A percentile compares a stretch with the other conserved stretches of the same genome.
These are phyloP conservation scores for Lepilemur ruficaudatus DNA, from an alignment of 2,797 vertebrate genomes.

Conservation along the genomic window DNA sequence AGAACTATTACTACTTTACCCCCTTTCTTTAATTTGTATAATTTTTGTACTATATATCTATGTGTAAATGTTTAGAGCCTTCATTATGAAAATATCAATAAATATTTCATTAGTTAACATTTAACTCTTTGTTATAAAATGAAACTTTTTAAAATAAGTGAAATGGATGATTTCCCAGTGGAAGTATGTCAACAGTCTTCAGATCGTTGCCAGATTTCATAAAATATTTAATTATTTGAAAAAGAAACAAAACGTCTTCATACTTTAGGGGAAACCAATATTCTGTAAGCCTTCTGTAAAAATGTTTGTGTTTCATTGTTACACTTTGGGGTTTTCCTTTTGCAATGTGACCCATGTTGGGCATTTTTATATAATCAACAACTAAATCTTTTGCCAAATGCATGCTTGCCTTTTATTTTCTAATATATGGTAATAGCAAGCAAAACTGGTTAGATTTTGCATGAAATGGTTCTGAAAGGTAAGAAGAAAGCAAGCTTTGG, in stretches of 20 bases:
- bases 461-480: slow-evolving; percentile 86
- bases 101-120: slow-evolving; percentile 85
- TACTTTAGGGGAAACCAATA: slow-evolving; percentile 77
- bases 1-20: slow-evolving; percentile 85
- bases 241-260: slow-evolving; percentile 80
- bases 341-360: slow-evolving; percentile 78
- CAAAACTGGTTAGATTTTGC: slow-evolving; percentile 86
- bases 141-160: slow-evolving; percentile 84
- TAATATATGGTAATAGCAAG: slow-evolving; percentile 82
- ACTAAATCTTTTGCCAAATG: slow-evolving; percentile 92
- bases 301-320: slow-evolving; percentile 80
- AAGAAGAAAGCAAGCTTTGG: slow-evolving; percentile 71
- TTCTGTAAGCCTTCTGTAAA: slow-evolving; percentile 82
- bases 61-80: slow-evolving; percentile 86
- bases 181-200: slow-evolving; percentile 81
- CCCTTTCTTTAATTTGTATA: slow-evolving; percentile 86
- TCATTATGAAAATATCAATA: slow-evolving; percentile 85
- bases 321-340: slow-evolving; percentile 78
- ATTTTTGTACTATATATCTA: slow-evolving; percentile 90
- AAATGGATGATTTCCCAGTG: slow-evolving; percentile 81
- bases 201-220: slow-evolving; percentile 78
- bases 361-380: slow-evolving; percentile 87
- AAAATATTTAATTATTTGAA: slow-evolving; percentile 83
- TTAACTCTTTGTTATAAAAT: slow-evolving; percentile 88
- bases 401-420: slow-evolving; percentile 92